Percentiles rank a stretch among this genome's conserved stretches.
phyloP scores from a whole-genome alignment of 92 coral and sea anemone species.

The Bergia sp. region DNA sequence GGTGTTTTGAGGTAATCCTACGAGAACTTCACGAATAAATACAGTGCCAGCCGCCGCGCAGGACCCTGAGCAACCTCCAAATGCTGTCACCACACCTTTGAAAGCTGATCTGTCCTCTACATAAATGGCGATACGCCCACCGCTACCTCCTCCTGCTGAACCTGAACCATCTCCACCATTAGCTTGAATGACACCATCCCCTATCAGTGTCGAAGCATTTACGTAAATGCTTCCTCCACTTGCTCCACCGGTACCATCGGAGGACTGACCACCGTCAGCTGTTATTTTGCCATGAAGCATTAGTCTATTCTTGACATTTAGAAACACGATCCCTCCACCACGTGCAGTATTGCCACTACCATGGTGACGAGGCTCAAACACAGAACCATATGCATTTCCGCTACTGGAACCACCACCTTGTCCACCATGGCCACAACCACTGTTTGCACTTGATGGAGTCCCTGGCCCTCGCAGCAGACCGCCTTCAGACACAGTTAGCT shows the following conservation, averaged over 20 bases:
- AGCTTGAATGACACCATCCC: conserved; percentile 59
- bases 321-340: conserved; percentile 63
- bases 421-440: conserved; percentile 73
- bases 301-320: conserved; percentile 49
- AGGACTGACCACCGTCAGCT: conserved; percentile 57
- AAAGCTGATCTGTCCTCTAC: conserved; percentile 45
- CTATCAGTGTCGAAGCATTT: conserved; percentile 51
- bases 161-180: conserved; percentile 56
- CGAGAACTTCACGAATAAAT: conserved; percentile 58
- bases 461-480: conserved; percentile 61
- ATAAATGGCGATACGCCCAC: conserved; percentile 70
- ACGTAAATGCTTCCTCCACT: conserved; percentile 71
- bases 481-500: conserved; percentile 59
- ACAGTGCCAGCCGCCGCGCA: conserved; percentile 76
- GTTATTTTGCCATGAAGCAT: conserved; percentile 55
- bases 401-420: conserved; percentile 61
- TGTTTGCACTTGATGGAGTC: conserved; percentile 40
- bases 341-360: conserved; percentile 67
- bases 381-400: conserved; percentile 63
- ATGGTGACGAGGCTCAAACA: conserved; percentile 59
- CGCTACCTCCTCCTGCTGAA: conserved; percentile 61
- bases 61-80: conserved; percentile 64
- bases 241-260: conserved; percentile 56
- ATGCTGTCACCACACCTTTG: conserved; percentile 53
- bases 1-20: conserved; percentile 62